Conservation (phyloP, 2,888 invertebrate species). For the Cyaniris semiargus region DNA sequence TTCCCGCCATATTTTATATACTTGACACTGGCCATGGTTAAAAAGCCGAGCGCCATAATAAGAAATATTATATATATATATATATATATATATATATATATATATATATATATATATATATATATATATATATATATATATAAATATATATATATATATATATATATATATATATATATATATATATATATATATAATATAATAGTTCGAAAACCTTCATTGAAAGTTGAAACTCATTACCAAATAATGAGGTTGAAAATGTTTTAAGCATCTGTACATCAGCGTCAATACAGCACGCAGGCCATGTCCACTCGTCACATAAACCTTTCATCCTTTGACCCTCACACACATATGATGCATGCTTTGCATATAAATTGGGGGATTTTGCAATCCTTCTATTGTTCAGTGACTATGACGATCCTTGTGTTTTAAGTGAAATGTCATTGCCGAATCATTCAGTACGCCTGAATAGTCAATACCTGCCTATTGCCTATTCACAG, state of each 20-base stretch:
- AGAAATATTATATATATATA: no score
- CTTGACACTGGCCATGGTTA: no score
- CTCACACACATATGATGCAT: slow-evolving; percentile 60
- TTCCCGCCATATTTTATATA: no score
- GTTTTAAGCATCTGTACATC: not conserved
- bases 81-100: no score
- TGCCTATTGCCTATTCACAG: not conserved
- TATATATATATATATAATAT: no score
- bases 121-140: no score
- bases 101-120: no score
- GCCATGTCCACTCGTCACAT: not conserved
- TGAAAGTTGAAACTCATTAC: not conserved
- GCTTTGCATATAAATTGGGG: slow-evolving; percentile 47
- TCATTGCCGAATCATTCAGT: slow-evolving; percentile 13
- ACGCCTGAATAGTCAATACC: not conserved
- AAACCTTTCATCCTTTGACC: slow-evolving; percentile 50
- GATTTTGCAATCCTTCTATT: slow-evolving; percentile 60
- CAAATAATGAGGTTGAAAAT: not conserved
- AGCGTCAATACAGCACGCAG: not conserved
- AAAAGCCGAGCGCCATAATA: no score
- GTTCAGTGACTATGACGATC: slow-evolving; percentile 56
- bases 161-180: no score
- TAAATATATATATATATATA: no score
- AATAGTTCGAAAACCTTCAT: not conserved
- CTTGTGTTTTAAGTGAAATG: slow-evolving; percentile 14